Percentiles rank a stretch among this genome's conserved stretches.
These are phyloP conservation scores for Scrobipalpa costella DNA, from an alignment of 2,888 invertebrate species.

Conservation along the genomic window DNA sequence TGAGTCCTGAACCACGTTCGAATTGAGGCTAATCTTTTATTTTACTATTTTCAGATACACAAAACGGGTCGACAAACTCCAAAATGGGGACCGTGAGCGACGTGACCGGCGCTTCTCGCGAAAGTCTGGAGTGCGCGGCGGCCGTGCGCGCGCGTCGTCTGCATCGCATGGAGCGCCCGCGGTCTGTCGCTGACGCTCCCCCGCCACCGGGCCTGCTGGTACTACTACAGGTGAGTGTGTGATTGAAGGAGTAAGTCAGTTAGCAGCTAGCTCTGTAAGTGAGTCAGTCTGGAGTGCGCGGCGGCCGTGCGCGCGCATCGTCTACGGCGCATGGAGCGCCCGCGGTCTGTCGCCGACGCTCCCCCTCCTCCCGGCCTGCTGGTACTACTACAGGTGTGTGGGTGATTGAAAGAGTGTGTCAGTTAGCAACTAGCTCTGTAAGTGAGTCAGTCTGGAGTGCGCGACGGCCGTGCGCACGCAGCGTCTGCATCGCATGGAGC, in stretches of 20 bases:
- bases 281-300: slow-evolving; percentile 50
- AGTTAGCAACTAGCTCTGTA: too few relatives aligned
- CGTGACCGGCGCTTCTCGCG: slow-evolving; percentile 46
- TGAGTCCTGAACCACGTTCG: too few relatives aligned
- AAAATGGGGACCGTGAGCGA: slow-evolving; percentile 31
- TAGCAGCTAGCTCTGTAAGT: too few relatives aligned
- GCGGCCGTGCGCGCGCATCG: slow-evolving; percentile 61
- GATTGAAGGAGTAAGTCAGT: too few relatives aligned
- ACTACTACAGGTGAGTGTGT: slow-evolving; percentile 47
- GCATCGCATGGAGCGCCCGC: slow-evolving; percentile 57
- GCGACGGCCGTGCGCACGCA: slow-evolving; percentile 57
- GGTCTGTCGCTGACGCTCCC: slow-evolving; percentile 56
- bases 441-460: slow-evolving; percentile 51
- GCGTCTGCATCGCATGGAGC: slow-evolving; percentile 53
- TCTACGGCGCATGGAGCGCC: slow-evolving; percentile 54
- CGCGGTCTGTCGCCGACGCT: slow-evolving; percentile 59
- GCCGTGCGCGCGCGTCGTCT: slow-evolving; percentile 60
- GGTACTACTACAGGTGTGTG: slow-evolving; percentile 48
- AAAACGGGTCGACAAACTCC: slow-evolving; percentile 44
- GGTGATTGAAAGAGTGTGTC: too few relatives aligned
- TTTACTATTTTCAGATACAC: slow-evolving; percentile 25
- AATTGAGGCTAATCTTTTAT: too few relatives aligned
- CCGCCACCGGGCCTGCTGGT: slow-evolving; percentile 49
- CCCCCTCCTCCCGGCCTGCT: slow-evolving; percentile 46
- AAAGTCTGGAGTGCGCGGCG: slow-evolving; percentile 50